Evolutionary conservation across 2,113 vertebrate species (phyloP), one percentile per base, ranked within the genome.

Genomic region (Sylvicapra grimmia): DNA sequence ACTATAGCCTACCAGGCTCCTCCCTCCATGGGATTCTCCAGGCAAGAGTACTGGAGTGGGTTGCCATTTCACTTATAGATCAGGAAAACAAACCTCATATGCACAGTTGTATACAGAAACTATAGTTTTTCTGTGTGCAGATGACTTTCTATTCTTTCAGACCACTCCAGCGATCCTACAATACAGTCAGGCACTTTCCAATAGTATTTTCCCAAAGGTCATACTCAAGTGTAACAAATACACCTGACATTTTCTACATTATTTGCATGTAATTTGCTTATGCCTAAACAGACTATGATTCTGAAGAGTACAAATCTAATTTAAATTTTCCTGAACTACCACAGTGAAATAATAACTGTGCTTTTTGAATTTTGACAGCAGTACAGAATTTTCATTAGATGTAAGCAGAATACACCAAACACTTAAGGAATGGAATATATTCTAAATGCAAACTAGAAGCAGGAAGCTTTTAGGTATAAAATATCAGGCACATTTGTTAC

Each of bases 221-320:
- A 97, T 53, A 97, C 18, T 68, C 77, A 92, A 97, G 68, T 92
- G 63, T 93, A 96, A 96, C 89, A 97, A 97, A 97, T 91, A 94
- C 40, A 97, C 86, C 91, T 96, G 89, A 87, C 97, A 95, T 93
- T 98, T 96, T 93, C 86, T 54, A 91, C 87, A 93, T 97, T 77
- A 96, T 97, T 96, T 98, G 96, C 96, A 96, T 97, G 47, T 95
- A 96, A 98, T 98, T 97, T 97, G 86, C 96, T 97, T 98, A 95
- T 87, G 72, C 93, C 77, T 94, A 97, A 97, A 95, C 56, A 96
- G 94, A 91, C 93, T 96, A 56, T 53, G 82, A 94, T 98, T 96
- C 94, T 92, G 91, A 97, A 79, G 83, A 96, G 83, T 89, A 97
- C 96, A 98, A 98, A 97, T 97, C 85, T 96, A 97, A 98, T 96